Conservation (phyloP, 1,140 invertebrate genomes). For the Oryctes rhinoceros region DNA sequence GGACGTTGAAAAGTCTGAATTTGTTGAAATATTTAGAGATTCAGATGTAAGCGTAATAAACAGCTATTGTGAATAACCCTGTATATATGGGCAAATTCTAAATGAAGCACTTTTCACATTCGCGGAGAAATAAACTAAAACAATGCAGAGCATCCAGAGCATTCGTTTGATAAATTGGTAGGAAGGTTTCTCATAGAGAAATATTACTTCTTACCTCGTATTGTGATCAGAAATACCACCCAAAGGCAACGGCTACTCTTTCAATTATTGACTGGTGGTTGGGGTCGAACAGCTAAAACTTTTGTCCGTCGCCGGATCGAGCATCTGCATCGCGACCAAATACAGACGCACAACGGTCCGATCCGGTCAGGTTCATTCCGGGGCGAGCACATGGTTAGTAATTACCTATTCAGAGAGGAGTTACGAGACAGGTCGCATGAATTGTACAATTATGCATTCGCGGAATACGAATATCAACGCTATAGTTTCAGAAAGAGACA, state of each 20-base stretch:
- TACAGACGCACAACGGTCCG: conserved; percentile 38
- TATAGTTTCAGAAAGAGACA: conserved; percentile 42
- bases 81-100: no score
- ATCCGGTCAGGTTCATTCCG: conserved; percentile 26
- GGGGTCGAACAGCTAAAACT: background rate
- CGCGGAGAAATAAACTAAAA: no score
- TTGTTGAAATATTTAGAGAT: no score
- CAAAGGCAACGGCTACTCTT: conserved; percentile 6
- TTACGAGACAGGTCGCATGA: conserved; percentile 43
- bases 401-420: conserved; percentile 42
- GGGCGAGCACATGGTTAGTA: conserved; percentile 39
- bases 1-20: no score
- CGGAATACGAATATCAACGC: conserved; percentile 43
- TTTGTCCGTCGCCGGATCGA: background rate
- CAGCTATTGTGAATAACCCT: no score
- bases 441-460: conserved; percentile 44
- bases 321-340: conserved; percentile 37
- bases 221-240: no score
- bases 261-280: conserved; percentile 21
- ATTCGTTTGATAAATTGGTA: no score
- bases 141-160: no score
- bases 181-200: no score
- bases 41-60: no score
- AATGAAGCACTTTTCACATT: no score
- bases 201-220: no score